Percentiles rank a stretch among this genome's conserved stretches.
phyloP scores from a whole-genome alignment of 37 sponge, comb jelly and placozoan species.

The Bolinopsis microptera region DNA sequence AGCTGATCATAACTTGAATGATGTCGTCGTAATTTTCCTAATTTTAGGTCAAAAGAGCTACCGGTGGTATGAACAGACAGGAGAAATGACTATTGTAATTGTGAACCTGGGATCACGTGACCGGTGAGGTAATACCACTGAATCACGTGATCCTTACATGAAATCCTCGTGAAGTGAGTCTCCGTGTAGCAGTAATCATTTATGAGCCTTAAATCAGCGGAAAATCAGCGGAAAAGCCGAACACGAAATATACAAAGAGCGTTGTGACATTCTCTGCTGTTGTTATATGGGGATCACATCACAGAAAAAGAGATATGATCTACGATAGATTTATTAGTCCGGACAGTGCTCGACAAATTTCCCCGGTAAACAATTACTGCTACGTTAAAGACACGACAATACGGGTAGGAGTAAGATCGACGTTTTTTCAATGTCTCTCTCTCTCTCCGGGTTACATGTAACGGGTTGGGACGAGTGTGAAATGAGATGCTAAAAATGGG shows the following conservation, averaged over 20 bases:
- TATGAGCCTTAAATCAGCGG: not conserved
- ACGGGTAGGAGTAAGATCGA: too few relatives aligned
- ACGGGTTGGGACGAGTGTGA: not conserved
- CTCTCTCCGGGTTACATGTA: not conserved
- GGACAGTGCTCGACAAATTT: not conserved
- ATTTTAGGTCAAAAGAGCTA: not conserved
- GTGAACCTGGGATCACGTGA: not conserved
- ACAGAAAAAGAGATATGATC: not conserved
- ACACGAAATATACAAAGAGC: not conserved
- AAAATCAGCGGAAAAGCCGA: not conserved
- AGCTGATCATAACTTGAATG: not conserved
- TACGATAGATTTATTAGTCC: not conserved
- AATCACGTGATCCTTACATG: not conserved
- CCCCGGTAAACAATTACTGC: not conserved
- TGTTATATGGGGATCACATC: not conserved
- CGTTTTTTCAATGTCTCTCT: too few relatives aligned
- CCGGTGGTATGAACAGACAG: not conserved
- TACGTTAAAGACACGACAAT: not conserved
- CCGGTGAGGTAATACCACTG: not conserved
- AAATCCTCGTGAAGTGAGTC: not conserved
- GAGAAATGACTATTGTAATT: not conserved
- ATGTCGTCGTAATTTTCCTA: not conserved
- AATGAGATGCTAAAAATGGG: not conserved
- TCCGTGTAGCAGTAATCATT: not conserved
- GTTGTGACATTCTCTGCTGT: too few relatives aligned